phyloP scores from a whole-genome alignment of 2,797 vertebrate species.

The Eospalax fontanierii region DNA sequence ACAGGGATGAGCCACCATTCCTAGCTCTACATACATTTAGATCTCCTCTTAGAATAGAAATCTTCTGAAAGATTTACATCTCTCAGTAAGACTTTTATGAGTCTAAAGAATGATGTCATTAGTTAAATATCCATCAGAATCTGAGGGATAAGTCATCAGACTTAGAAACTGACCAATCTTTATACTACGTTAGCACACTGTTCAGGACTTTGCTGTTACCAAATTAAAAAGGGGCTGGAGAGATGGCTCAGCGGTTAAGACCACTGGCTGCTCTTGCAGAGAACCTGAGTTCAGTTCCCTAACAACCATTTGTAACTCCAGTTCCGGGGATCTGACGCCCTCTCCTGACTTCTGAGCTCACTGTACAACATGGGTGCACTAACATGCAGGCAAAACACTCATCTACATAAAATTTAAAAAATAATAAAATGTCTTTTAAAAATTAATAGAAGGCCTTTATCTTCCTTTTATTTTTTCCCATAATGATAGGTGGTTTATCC shows the following conservation, averaged over 20 bases:
- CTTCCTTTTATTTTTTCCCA: neutral
- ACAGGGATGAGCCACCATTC: neutral
- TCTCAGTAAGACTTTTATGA: slow-evolving; percentile 1
- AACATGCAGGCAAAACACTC: too few relatives aligned
- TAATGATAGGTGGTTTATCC: slow-evolving; percentile 20
- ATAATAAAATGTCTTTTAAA: too few relatives aligned
- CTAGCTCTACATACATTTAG: neutral
- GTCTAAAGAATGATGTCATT: slow-evolving; percentile 22
- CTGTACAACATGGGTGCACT: too few relatives aligned
- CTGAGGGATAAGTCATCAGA: slow-evolving; percentile 24
- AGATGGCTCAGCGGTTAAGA: too few relatives aligned
- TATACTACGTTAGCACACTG: neutral
- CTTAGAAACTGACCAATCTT: neutral
- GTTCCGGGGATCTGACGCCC: too few relatives aligned
- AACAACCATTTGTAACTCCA: too few relatives aligned
- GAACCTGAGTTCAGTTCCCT: too few relatives aligned
- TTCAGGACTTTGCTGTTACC: neutral
- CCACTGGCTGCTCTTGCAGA: too few relatives aligned
- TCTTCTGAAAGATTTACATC: slow-evolving; percentile 47
- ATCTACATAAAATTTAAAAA: too few relatives aligned
- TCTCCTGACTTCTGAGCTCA: too few relatives aligned
- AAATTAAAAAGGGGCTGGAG: slow-evolving; percentile 7
- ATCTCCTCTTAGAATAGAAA: neutral
- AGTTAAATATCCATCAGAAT: neutral
- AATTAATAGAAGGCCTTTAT: neutral